Conservation (phyloP, 2,797 vertebrate species). For the Micropoecilia bifurca region DNA sequence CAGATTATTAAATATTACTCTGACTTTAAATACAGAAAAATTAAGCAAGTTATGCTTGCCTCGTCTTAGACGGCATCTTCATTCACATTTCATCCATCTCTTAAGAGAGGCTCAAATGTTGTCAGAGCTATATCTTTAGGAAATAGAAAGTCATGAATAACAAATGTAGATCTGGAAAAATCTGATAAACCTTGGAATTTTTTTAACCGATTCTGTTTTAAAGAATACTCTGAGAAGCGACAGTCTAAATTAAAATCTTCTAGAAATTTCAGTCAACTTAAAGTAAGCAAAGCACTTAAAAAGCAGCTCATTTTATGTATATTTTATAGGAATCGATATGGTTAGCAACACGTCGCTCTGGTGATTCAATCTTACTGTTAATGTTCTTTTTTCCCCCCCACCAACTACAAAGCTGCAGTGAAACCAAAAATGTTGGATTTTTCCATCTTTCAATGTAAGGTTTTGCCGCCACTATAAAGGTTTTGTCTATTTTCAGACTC, state of each 20-base stretch:
- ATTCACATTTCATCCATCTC: neutral
- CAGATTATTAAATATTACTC: neutral
- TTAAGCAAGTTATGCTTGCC: neutral
- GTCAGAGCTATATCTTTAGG: neutral
- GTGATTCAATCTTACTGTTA: neutral
- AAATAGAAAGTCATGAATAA: neutral
- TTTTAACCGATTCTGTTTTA: neutral
- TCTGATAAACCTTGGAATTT: too few species aligned
- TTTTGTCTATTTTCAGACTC: neutral
- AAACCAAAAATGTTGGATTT: neutral
- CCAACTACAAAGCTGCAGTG: too few species aligned
- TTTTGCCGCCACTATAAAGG: neutral
- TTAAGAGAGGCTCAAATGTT: neutral
- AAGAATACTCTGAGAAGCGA: neutral
- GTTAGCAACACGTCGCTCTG: neutral
- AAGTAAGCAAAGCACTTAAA: neutral
- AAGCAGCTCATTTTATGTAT: neutral
- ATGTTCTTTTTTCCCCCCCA: too few species aligned
- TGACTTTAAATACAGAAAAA: neutral
- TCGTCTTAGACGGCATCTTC: neutral
- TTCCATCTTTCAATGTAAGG: neutral
- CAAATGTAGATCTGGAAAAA: too few species aligned
- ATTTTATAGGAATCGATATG: neutral
- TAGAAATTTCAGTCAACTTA: neutral
- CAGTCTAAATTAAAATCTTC: neutral